phyloP scores from a whole-genome alignment of 2,888 invertebrate genomes.

The Petrophora chlorosata region DNA sequence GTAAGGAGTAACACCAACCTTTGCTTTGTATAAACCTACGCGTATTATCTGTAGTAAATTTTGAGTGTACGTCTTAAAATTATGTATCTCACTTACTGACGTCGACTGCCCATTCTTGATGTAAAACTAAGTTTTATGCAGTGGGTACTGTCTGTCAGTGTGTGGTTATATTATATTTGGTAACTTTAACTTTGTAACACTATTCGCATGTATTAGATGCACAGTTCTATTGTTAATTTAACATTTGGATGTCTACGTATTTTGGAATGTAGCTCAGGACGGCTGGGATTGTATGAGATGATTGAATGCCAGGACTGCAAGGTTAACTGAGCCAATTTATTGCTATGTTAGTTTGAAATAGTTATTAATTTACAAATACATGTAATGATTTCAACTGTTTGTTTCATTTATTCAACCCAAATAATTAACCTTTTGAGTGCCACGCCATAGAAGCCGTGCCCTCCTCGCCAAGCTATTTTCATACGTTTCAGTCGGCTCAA shows the following conservation, averaged over 20 bases:
- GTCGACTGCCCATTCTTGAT: constrained; percentile 33
- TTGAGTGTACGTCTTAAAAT: constrained; percentile 52
- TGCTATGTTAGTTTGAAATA: constrained; percentile 71
- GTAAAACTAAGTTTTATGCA: constrained; percentile 47
- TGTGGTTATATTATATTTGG: constrained; percentile 41
- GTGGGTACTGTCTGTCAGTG: constrained; percentile 37
- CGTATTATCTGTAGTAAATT: constrained; percentile 53
- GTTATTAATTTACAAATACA: constrained; percentile 77
- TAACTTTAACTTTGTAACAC: constrained; percentile 58
- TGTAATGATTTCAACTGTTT: constrained; percentile 48
- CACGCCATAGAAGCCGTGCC: background rate
- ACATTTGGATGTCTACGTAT: constrained; percentile 72
- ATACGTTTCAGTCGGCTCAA: too few relatives aligned
- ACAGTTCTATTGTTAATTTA: constrained; percentile 66
- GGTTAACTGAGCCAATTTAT: constrained; percentile 69
- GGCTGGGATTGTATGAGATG: constrained; percentile 55
- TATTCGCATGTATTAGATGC: constrained; percentile 71
- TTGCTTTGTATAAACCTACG: constrained; percentile 65
- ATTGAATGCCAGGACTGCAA: constrained; percentile 56
- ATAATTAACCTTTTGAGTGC: too few relatives aligned
- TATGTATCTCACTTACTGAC: constrained; percentile 38
- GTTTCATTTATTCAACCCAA: constrained; percentile 17
- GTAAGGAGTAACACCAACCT: constrained; percentile 78
- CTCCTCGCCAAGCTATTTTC: too few relatives aligned
- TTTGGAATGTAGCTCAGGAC: constrained; percentile 66